Conservation (phyloP, 2,797 vertebrate species). For the Limosa lapponica region DNA sequence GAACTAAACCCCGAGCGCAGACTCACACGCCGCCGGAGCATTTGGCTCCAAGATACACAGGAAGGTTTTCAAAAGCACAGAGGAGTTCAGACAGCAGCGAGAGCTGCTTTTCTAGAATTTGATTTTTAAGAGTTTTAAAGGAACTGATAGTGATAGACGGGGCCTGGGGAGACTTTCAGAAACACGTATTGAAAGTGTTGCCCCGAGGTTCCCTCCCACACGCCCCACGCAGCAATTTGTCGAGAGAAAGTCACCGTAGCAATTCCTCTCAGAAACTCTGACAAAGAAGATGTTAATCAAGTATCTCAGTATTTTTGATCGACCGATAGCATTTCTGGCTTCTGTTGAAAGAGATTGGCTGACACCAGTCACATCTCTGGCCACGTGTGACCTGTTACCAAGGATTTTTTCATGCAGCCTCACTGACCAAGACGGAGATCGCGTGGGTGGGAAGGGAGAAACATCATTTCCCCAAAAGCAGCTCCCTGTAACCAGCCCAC, state of each 20-base stretch:
- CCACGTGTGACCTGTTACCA: neutral
- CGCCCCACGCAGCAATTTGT: neutral
- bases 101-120: neutral
- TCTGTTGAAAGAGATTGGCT: neutral
- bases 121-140: neutral
- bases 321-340: neutral
- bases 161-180: neutral
- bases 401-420: neutral
- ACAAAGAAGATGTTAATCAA: neutral
- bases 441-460: neutral
- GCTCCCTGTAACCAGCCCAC: neutral
- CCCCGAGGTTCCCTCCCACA: neutral
- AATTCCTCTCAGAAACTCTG: neutral
- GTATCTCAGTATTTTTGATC: neutral
- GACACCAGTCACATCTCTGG: neutral
- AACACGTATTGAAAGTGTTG: rapidly evolving
- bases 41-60: neutral
- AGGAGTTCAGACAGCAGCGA: neutral
- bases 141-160: neutral
- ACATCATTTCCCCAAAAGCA: neutral
- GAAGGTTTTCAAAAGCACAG: neutral
- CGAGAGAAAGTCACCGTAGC: neutral
- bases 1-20: constrained; percentile 38
- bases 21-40: neutral
- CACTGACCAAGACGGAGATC: neutral